phyloP scores from a whole-genome alignment of 2,888 invertebrate genomes.

The Watsonalla binaria region DNA sequence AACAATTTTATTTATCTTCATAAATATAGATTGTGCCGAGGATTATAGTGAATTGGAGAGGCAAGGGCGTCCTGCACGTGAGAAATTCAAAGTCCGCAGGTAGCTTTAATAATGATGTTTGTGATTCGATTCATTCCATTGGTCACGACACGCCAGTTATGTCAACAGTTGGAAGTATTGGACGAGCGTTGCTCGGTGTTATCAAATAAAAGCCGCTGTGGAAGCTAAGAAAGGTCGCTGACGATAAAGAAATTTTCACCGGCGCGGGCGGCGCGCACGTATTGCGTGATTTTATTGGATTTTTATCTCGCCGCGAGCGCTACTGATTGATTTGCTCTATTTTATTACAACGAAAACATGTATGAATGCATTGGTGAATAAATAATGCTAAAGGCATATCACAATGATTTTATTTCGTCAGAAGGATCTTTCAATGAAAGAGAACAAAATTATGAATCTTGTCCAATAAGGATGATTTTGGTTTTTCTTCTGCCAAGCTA shows the following conservation, averaged over 20 bases:
- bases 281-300: conserved; percentile 63
- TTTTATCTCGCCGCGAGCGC: conserved; percentile 49
- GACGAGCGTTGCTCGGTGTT: conserved; percentile 40
- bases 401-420: too few relatives aligned
- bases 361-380: neutral
- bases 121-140: conserved; percentile 36
- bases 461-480: too few relatives aligned
- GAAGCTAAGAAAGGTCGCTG: conserved; percentile 40
- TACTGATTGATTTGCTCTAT: conserved; percentile 32
- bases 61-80: too few relatives aligned
- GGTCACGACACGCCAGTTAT: conserved; percentile 24
- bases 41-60: too few relatives aligned
- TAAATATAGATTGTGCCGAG: too few relatives aligned
- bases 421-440: too few relatives aligned
- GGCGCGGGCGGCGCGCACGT: conserved; percentile 14
- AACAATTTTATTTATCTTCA: too few relatives aligned
- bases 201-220: conserved; percentile 62
- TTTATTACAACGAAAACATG: conserved; percentile 23
- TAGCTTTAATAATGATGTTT: conserved; percentile 29
- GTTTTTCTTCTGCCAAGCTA: too few relatives aligned
- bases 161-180: conserved; percentile 51
- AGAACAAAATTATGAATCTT: too few relatives aligned
- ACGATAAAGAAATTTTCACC: conserved; percentile 50
- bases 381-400: too few relatives aligned
- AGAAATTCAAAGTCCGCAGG: neutral